Evolutionary conservation across 1,140 invertebrate genomes (phyloP).

Genomic region (Muscidifurax raptorellus): DNA sequence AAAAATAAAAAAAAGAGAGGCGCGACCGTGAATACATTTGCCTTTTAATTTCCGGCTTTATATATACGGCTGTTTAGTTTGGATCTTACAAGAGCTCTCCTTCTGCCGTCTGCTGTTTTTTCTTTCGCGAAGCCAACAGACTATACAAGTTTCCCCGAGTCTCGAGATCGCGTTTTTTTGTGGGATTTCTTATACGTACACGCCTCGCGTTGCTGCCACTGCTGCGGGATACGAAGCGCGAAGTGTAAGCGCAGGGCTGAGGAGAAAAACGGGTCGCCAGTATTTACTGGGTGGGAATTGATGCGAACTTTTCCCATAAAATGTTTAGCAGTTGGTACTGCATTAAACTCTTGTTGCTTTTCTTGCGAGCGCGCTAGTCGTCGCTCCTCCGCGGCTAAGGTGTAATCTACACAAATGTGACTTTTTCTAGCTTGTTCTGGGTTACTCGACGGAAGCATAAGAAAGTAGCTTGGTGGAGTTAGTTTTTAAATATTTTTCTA

Average conservation of each 20-base stretch:
- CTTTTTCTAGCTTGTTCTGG: neutral
- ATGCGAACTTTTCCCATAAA: constrained; percentile 41
- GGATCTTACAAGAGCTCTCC: constrained; percentile 2
- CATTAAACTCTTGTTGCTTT: constrained; percentile 12
- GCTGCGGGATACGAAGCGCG: neutral
- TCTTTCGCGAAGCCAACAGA: neutral
- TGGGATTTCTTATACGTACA: constrained; percentile 2
- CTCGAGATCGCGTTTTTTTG: constrained; percentile 21
- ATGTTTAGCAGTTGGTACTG: constrained; percentile 21
- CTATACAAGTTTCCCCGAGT: neutral
- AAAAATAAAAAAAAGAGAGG: neutral
- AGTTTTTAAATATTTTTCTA: neutral
- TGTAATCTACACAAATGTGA: constrained; percentile 1
- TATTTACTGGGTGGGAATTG: constrained; percentile 37
- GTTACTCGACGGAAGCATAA: neutral
- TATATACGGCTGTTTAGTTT: constrained; percentile 18
- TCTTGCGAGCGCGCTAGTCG: too few species aligned
- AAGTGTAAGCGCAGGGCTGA: neutral
- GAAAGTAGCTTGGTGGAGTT: neutral
- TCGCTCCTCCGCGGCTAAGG: neutral
- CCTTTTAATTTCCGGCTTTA: constrained; percentile 41
- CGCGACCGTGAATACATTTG: constrained; percentile 32
- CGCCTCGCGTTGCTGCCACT: neutral
- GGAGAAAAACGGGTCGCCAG: constrained; percentile 15
- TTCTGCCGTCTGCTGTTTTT: neutral